phyloP scores from a whole-genome alignment of 1,140 invertebrate species.

The Pogonomyrmex californicus region DNA sequence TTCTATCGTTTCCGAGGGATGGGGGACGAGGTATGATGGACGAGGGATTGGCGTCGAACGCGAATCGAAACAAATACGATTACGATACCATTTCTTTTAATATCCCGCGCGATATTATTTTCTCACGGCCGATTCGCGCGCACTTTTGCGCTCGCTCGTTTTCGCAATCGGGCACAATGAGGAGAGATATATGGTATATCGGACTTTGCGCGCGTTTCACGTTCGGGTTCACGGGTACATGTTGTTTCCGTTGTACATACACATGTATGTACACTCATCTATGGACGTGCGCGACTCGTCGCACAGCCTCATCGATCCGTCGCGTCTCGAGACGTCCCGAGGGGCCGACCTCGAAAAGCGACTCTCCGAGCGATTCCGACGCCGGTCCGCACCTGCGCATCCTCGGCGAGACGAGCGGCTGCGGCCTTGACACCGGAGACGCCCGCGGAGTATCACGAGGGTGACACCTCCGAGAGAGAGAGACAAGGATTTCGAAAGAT shows the following conservation, averaged over 20 bases:
- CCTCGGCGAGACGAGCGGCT: conserved; percentile 7
- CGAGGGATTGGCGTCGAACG: background rate
- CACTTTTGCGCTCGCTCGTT: background rate
- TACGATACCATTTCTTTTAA: background rate
- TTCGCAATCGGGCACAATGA: background rate
- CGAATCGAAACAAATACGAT: background rate
- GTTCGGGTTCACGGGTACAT: background rate
- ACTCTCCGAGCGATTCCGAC: conserved; percentile 24
- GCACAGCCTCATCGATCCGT: conserved; percentile 57
- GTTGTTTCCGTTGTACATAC: background rate
- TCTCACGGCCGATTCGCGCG: background rate
- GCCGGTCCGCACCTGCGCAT: conserved; percentile 49
- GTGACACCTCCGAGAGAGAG: background rate
- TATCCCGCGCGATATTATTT: background rate
- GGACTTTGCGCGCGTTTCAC: background rate
- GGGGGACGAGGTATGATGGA: background rate
- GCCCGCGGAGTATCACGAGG: background rate
- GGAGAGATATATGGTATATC: background rate
- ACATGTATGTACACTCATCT: no score
- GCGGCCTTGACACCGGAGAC: conserved; percentile 53
- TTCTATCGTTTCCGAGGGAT: background rate
- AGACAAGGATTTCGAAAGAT: background rate
- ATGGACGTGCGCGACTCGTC: background rate
- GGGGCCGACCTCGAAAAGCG: conserved; percentile 50
- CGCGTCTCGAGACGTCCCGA: conserved; percentile 29